Percentiles rank a stretch among this genome's conserved stretches.
Conservation (phyloP, 2,797 vertebrate genomes). For the Margarornis squamiger region DNA sequence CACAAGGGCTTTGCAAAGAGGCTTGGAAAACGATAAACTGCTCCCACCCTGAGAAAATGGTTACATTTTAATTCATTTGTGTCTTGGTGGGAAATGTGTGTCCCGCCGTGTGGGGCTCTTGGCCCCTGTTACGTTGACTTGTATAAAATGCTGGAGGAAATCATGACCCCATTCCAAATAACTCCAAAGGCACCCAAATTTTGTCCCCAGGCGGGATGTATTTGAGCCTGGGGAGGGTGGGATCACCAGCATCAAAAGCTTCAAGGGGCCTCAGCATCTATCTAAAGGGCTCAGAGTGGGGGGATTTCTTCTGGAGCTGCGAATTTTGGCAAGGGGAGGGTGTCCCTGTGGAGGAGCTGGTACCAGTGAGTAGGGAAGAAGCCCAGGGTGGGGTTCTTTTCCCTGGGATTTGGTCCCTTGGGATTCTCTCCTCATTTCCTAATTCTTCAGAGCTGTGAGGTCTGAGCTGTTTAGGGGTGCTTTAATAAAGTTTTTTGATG, state of each 20-base stretch:
- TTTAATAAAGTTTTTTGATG: background rate
- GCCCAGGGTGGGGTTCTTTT: background rate
- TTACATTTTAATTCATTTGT: background rate
- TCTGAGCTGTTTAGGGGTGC: background rate
- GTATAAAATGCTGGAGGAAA: background rate
- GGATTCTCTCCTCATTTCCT: background rate
- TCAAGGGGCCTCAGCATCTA: rapidly evolving
- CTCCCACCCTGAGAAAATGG: background rate
- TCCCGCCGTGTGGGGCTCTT: rapidly evolving
- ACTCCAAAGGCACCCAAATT: background rate
- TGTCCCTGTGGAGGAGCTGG: rapidly evolving
- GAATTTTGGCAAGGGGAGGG: background rate
- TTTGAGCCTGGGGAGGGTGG: background rate
- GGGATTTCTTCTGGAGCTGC: background rate
- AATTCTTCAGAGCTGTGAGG: background rate
- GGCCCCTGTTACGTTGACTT: too few relatives aligned
- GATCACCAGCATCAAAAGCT: rapidly evolving
- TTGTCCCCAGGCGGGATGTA: too few relatives aligned
- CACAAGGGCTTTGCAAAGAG: background rate
- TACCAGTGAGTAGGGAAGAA: rapidly evolving
- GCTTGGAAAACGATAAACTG: background rate
- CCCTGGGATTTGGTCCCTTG: background rate
- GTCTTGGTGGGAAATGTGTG: background rate
- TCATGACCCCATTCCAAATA: background rate
- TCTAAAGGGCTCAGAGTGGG: rapidly evolving